Conservation (phyloP, 1,140 invertebrate species). For the Arctopsyche grandis region DNA sequence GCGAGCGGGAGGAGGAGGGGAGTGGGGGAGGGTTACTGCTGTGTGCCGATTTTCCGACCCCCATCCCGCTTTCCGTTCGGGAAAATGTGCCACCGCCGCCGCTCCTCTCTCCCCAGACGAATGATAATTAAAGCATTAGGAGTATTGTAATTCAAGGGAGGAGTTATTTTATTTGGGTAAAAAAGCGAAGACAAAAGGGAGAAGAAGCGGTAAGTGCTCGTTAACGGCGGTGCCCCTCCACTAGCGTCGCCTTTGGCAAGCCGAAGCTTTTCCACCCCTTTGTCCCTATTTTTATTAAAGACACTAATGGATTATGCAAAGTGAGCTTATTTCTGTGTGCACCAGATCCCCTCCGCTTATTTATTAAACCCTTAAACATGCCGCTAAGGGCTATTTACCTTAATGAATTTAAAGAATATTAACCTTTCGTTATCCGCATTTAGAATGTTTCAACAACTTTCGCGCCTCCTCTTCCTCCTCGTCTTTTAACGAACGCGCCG, state of each 20-base stretch:
- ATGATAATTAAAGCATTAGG: constrained; percentile 51
- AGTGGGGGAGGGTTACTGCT: neutral
- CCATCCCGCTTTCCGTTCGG: neutral
- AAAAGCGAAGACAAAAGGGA: constrained; percentile 34
- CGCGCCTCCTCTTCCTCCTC: neutral
- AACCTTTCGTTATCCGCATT: constrained; percentile 30
- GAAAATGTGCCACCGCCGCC: constrained; percentile 3
- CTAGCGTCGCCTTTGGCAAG: constrained; percentile 21
- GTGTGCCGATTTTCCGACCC: neutral
- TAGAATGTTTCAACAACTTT: constrained; percentile 24
- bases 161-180: constrained; percentile 45
- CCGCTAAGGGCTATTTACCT: constrained; percentile 30
- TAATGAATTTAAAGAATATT: constrained; percentile 33
- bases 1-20: too few relatives aligned
- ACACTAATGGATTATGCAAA: constrained; percentile 47
- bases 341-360: constrained; percentile 25
- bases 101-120: constrained; percentile 23
- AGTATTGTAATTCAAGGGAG: constrained; percentile 43
- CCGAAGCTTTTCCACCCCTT: constrained; percentile 7
- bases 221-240: constrained; percentile 1
- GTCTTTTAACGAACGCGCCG: neutral
- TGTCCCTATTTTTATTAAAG: constrained; percentile 35
- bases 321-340: constrained; percentile 40
- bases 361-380: constrained; percentile 32
- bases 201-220: constrained; percentile 29